phyloP scores from a whole-genome alignment of 2,797 vertebrate genomes.

The Poeciliopsis gracilis region DNA sequence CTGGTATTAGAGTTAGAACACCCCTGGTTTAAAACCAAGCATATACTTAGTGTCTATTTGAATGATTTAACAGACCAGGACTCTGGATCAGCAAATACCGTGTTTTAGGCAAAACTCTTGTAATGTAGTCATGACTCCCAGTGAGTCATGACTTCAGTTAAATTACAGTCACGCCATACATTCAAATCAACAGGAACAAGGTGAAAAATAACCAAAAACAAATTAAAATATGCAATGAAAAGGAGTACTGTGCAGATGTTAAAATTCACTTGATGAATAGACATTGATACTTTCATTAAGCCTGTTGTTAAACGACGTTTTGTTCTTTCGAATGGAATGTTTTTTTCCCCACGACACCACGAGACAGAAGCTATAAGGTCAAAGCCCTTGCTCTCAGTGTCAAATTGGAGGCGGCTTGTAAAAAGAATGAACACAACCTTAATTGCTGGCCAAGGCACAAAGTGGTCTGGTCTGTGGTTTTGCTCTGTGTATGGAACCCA shows the following conservation, averaged over 20 bases:
- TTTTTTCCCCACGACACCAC: conserved; percentile 33
- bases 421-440: conserved; percentile 73
- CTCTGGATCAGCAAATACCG: not conserved
- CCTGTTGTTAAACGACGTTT: conserved; percentile 59
- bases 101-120: not conserved
- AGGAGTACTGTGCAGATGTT: conserved; percentile 27
- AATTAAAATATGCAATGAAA: conserved; percentile 14
- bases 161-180: conserved; percentile 31
- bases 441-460: conserved; percentile 72
- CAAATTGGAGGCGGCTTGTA: conserved; percentile 74
- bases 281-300: conserved; percentile 55
- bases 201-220: not conserved
- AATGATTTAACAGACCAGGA: not conserved
- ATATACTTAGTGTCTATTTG: not conserved
- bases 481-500: conserved; percentile 42
- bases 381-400: conserved; percentile 62
- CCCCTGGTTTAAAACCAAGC: no score
- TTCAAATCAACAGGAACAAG: conserved; percentile 10
- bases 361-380: conserved; percentile 58
- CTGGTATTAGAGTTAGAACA: not conserved
- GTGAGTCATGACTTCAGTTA: conserved; percentile 17
- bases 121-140: conserved; percentile 32
- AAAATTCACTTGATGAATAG: conserved; percentile 39
- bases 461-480: conserved; percentile 71
- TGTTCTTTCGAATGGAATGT: conserved; percentile 44